These are phyloP conservation scores for Leuciscus idus DNA, from an alignment of 2,113 vertebrate species.

Conservation along the genomic window DNA sequence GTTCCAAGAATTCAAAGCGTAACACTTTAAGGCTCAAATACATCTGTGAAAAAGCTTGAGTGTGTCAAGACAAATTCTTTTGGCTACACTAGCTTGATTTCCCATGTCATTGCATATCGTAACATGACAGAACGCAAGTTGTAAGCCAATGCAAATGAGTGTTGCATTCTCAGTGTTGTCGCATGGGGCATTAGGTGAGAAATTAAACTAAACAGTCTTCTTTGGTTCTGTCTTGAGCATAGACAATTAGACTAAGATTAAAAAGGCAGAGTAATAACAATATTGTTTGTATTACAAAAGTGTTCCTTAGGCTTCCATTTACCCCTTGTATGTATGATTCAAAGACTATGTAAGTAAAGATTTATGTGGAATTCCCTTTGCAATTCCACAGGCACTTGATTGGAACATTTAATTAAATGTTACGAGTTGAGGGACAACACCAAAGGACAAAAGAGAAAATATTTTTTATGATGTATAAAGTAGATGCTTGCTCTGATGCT, in stretches of 20 bases:
- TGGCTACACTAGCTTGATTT: slow-evolving; percentile 13
- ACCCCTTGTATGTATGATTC: neutral
- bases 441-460: neutral
- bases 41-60: neutral
- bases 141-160: slow-evolving; percentile 9
- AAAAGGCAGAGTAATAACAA: slow-evolving; percentile 18
- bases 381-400: neutral
- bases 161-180: neutral
- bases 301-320: slow-evolving; percentile 34
- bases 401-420: neutral
- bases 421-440: neutral
- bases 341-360: neutral
- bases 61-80: neutral
- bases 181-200: slow-evolving; percentile 1
- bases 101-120: neutral
- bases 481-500: neutral
- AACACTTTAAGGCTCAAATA: neutral
- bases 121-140: neutral
- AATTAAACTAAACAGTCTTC: slow-evolving; percentile 1
- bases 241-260: neutral
- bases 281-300: slow-evolving; percentile 43
- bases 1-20: neutral
- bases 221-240: neutral
- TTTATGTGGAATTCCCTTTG: neutral
- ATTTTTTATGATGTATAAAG: no score